Evolutionary conservation across 2,888 invertebrate genomes (phyloP).

Genomic region (Cryptophagus acutangulus): DNA sequence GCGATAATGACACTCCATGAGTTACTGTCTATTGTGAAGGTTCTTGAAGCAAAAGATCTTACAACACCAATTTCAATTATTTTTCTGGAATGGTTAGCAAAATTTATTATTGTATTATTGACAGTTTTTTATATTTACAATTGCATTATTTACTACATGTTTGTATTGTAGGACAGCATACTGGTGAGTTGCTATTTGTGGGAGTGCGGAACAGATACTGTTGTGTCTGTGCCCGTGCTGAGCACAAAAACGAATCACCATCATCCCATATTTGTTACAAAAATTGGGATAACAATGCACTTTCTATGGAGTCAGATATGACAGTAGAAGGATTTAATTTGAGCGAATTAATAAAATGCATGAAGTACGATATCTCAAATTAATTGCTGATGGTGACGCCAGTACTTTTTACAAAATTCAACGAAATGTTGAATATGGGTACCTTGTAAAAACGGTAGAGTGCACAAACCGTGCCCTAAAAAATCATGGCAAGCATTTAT

Average conservation of each 20-base stretch:
- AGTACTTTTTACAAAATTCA: conserved; percentile 19
- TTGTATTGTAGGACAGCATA: conserved; percentile 19
- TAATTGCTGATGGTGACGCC: conserved; percentile 23
- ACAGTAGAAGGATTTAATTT: conserved; percentile 19
- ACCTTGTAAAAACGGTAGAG: conserved; percentile 19
- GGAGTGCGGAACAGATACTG: conserved; percentile 25
- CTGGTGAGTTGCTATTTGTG: conserved; percentile 19
- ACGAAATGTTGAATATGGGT: conserved; percentile 18
- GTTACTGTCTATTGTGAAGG: conserved; percentile 22
- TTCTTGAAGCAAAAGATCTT: conserved; percentile 19
- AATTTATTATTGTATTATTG: no score
- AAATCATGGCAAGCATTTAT: conserved; percentile 23
- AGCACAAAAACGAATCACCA: conserved; percentile 8
- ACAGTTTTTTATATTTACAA: no score
- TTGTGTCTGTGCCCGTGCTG: conserved; percentile 17
- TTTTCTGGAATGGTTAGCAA: conserved; percentile 16
- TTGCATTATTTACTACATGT: no score
- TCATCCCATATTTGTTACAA: conserved; percentile 20
- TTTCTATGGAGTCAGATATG: conserved; percentile 24
- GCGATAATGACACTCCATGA: conserved; percentile 15
- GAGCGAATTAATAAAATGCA: conserved; percentile 17
- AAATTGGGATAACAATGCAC: conserved; percentile 19
- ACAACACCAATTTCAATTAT: conserved; percentile 17
- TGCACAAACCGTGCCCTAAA: conserved; percentile 22
- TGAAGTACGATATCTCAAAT: conserved; percentile 15